A percentile compares a stretch with the other conserved stretches of the same genome.
Conservation (phyloP, 2,113 vertebrate species). For the Bos javanicus region DNA sequence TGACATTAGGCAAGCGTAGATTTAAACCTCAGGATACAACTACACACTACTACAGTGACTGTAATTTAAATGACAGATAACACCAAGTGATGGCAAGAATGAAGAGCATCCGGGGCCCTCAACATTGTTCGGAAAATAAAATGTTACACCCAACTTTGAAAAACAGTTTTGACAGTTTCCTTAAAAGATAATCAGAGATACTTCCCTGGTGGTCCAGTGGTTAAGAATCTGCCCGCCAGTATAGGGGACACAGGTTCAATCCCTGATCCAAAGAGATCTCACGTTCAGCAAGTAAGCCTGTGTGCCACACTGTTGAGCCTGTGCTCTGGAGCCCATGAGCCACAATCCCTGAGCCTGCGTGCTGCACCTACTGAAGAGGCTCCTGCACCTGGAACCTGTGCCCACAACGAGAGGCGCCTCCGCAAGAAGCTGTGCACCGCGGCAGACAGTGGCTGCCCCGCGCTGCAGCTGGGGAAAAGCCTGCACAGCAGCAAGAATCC, state of each 20-base stretch:
- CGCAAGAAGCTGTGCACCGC: not conserved
- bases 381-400: not conserved
- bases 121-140: not conserved
- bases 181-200: not conserved
- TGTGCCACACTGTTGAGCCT: not conserved
- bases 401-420: not conserved
- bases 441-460: not conserved
- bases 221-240: not conserved
- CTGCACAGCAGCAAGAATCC: not conserved
- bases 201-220: not conserved
- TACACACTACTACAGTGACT: not conserved
- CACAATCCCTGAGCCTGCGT: not conserved
- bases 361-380: not conserved
- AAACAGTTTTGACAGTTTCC: not conserved
- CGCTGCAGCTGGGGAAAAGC: not conserved
- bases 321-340: not conserved
- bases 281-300: not conserved
- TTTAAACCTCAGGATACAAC: not conserved
- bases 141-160: not conserved
- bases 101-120: not conserved
- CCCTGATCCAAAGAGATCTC: not conserved
- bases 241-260: not conserved
- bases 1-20: not conserved
- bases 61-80: not conserved
- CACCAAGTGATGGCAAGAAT: not conserved